Conservation (phyloP, 1,140 invertebrate genomes). For the Druon quercuslanigerum region DNA sequence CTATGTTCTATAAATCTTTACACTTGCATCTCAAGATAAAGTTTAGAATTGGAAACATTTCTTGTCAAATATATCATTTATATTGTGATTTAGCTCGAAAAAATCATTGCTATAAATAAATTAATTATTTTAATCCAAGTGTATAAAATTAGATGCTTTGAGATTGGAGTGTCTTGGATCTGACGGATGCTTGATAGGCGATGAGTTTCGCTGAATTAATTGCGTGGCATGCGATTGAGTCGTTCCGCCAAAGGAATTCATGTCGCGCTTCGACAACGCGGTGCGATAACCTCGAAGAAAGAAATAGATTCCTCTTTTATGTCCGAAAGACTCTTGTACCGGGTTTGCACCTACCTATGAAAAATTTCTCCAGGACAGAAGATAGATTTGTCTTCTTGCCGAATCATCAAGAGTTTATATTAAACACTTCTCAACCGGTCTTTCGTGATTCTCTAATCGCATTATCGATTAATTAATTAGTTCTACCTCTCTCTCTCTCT, state of each 20-base stretch:
- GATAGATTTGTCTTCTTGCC: background rate
- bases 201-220: conserved; percentile 57
- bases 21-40: background rate
- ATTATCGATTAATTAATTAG: conserved; percentile 27
- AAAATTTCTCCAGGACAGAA: background rate
- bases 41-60: background rate
- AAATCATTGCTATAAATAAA: background rate
- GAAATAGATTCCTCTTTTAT: conserved; percentile 30
- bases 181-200: conserved; percentile 48
- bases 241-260: conserved; percentile 55
- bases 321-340: conserved; percentile 5
- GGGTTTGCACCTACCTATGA: conserved; percentile 1
- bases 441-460: conserved; percentile 5
- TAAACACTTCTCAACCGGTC: background rate
- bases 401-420: background rate
- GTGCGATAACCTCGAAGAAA: conserved; percentile 29
- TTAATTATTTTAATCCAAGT: background rate
- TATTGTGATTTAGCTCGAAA: background rate
- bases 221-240: conserved; percentile 56
- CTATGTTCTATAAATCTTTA: background rate
- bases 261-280: conserved; percentile 31
- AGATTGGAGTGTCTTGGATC: conserved; percentile 2
- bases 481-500: background rate
- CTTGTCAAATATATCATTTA: background rate
- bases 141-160: conserved; percentile 13